Evolutionary conservation across 2,888 invertebrate genomes (phyloP).

Genomic region (Orchesella flavescens): DNA sequence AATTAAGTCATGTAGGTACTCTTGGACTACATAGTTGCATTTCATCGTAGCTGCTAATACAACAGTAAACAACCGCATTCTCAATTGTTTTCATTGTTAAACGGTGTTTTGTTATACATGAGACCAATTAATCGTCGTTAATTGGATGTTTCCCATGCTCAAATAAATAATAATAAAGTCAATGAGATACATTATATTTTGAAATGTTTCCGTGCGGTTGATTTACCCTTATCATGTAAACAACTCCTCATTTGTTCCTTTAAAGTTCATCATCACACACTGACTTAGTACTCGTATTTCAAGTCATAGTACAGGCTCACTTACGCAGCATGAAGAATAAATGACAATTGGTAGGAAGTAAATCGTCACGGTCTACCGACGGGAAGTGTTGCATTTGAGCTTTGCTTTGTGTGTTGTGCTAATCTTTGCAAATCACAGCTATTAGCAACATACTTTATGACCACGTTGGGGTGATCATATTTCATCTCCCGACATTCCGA

Average conservation of each 20-base stretch:
- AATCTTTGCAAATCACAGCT: slow-evolving; percentile 34
- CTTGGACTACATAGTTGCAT: too few species aligned
- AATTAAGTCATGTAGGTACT: too few species aligned
- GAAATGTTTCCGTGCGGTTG: slow-evolving; percentile 14
- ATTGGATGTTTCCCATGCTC: slow-evolving; percentile 44
- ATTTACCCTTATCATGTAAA: slow-evolving; percentile 9
- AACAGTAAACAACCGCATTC: too few species aligned
- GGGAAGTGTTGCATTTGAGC: slow-evolving; percentile 22
- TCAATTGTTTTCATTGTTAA: slow-evolving; percentile 41
- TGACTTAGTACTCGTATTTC: not conserved
- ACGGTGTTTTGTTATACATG: not conserved
- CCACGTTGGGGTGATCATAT: slow-evolving; percentile 32
- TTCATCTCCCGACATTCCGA: slow-evolving; percentile 48
- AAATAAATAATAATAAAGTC: slow-evolving; percentile 27
- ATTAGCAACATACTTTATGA: slow-evolving; percentile 10
- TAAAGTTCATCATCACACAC: slow-evolving; percentile 8
- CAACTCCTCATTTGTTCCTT: not conserved
- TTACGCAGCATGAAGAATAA: not conserved
- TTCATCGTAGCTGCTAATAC: too few species aligned
- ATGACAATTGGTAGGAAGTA: not conserved
- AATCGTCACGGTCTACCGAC: slow-evolving; percentile 4
- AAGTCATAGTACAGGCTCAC: not conserved
- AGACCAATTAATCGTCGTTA: slow-evolving; percentile 37
- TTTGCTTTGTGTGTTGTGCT: slow-evolving; percentile 6
- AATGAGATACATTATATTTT: slow-evolving; percentile 22